These are phyloP conservation scores for Brachyhypopomus occidentalis DNA, from an alignment of 2,113 vertebrate genomes.

Conservation along the genomic window DNA sequence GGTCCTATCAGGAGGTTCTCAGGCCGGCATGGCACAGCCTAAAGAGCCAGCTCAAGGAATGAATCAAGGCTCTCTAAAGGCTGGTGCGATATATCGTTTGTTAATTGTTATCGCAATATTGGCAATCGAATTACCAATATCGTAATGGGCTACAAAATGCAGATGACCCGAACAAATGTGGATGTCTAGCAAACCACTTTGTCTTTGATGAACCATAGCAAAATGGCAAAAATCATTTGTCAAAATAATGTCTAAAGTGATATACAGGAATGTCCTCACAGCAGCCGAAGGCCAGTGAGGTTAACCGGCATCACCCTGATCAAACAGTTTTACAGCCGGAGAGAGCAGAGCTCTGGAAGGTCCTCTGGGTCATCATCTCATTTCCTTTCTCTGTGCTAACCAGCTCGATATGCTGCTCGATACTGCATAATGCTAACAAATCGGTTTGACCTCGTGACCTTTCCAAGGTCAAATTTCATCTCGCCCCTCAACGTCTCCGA, in stretches of 20 bases:
- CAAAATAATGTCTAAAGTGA: too few relatives aligned
- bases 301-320: background rate
- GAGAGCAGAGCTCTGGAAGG: background rate
- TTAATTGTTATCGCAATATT: too few relatives aligned
- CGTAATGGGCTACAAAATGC: too few relatives aligned
- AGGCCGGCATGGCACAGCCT: background rate
- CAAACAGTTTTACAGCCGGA: background rate
- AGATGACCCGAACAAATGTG: too few relatives aligned
- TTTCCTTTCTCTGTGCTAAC: background rate
- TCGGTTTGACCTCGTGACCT: conserved; percentile 7
- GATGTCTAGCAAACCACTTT: too few relatives aligned
- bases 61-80: too few relatives aligned
- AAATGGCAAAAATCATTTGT: too few relatives aligned
- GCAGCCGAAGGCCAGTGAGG: background rate
- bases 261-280: background rate
- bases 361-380: background rate
- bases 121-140: too few relatives aligned
- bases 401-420: background rate
- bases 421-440: conserved; percentile 1
- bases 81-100: too few relatives aligned
- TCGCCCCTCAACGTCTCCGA: background rate
- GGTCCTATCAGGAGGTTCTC: background rate
- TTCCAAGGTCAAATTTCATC: conserved; percentile 18
- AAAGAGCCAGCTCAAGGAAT: too few relatives aligned
- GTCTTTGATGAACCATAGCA: too few relatives aligned